These are phyloP conservation scores for Acronicta psi DNA, from an alignment of 2,888 invertebrate genomes.

Conservation along the genomic window DNA sequence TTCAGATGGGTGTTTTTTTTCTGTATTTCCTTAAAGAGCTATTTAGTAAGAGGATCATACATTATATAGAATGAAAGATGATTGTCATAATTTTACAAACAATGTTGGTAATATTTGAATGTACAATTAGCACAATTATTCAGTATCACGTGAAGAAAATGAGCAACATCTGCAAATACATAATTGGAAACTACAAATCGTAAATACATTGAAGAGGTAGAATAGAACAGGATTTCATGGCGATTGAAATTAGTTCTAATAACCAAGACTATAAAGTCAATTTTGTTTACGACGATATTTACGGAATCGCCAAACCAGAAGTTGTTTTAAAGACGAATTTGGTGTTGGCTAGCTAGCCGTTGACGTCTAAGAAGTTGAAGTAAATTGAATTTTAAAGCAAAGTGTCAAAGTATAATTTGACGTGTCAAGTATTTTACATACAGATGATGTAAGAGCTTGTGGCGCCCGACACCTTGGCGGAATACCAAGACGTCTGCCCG, in stretches of 20 bases:
- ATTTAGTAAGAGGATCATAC: not conserved
- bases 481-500: conserved; percentile 67
- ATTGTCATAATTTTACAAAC: conserved; percentile 8
- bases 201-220: conserved; percentile 14
- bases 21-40: not conserved
- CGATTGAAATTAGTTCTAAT: conserved; percentile 25
- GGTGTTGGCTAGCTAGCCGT: conserved; percentile 22
- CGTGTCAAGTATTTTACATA: conserved; percentile 31
- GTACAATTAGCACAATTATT: conserved; percentile 46
- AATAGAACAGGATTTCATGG: conserved; percentile 7
- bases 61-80: too few relatives aligned
- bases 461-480: conserved; percentile 69
- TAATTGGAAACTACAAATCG: conserved; percentile 22
- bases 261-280: conserved; percentile 6
- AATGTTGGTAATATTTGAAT: conserved; percentile 46
- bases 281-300: conserved; percentile 7
- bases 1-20: not conserved
- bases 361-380: not conserved
- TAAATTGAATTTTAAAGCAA: conserved; percentile 30
- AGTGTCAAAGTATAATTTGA: conserved; percentile 35
- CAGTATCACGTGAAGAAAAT: conserved; percentile 61
- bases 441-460: conserved; percentile 58
- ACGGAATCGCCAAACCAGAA: conserved; percentile 12
- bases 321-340: conserved; percentile 25
- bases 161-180: conserved; percentile 47